These are phyloP conservation scores for Ophioninae sp. DNA, from an alignment of 2,888 invertebrate species.

Conservation along the genomic window DNA sequence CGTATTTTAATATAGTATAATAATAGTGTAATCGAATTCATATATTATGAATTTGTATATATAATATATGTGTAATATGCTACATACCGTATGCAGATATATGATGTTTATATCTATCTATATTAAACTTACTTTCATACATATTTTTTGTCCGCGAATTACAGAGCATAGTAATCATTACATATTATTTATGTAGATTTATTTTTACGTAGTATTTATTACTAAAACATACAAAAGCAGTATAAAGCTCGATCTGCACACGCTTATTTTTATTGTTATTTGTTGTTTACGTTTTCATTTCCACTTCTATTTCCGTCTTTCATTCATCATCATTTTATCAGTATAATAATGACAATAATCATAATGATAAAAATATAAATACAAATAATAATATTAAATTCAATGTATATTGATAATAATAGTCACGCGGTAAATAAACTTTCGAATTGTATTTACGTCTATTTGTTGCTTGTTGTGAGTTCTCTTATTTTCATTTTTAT, in stretches of 20 bases:
- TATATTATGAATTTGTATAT: constrained; percentile 49
- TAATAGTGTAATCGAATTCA: constrained; percentile 72
- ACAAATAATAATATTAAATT: too few species aligned
- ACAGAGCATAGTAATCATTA: constrained; percentile 63
- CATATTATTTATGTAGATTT: constrained; percentile 65
- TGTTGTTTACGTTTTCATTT: constrained; percentile 29
- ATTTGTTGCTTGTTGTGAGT: constrained; percentile 40
- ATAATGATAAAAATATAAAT: constrained; percentile 1
- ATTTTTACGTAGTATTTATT: constrained; percentile 73
- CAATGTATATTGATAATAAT: constrained; percentile 46
- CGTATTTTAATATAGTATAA: constrained; percentile 78
- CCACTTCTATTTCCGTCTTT: constrained; percentile 43
- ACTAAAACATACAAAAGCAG: constrained; percentile 80
- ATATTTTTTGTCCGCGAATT: constrained; percentile 58
- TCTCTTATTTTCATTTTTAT: constrained; percentile 3
- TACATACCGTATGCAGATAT: constrained; percentile 41
- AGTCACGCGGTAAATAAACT: constrained; percentile 66
- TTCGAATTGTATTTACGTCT: constrained; percentile 55
- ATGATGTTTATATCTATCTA: constrained; percentile 68
- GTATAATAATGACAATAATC: neutral
- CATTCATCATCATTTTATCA: constrained; percentile 41
- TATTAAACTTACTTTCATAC: constrained; percentile 69
- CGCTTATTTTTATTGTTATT: constrained; percentile 65
- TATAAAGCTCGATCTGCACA: constrained; percentile 80
- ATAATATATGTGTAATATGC: constrained; percentile 68